phyloP scores from a whole-genome alignment of 2,888 invertebrate genomes.

The Criorhina ranunculi region DNA sequence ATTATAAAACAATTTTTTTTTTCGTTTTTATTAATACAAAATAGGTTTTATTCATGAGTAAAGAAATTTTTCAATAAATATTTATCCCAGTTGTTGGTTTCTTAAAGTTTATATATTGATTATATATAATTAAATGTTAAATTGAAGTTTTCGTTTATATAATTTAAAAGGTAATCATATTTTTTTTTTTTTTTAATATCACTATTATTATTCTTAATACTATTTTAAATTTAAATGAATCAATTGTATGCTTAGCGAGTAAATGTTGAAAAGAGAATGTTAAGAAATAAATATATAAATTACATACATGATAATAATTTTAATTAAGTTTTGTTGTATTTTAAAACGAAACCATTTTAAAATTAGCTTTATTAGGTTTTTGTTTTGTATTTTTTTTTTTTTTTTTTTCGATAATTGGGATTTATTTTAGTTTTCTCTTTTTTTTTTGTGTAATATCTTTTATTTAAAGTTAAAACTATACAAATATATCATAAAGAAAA shows the following conservation, averaged over 20 bases:
- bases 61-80: slow-evolving; percentile 20
- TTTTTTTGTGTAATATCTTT: slow-evolving; percentile 8
- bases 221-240: slow-evolving; percentile 24
- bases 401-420: slow-evolving; percentile 16
- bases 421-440: slow-evolving; percentile 23
- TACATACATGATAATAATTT: background rate
- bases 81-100: slow-evolving; percentile 39
- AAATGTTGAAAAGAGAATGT: slow-evolving; percentile 3
- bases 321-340: slow-evolving; percentile 33
- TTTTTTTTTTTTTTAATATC: background rate
- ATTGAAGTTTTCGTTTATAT: slow-evolving; percentile 9
- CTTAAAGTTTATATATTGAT: slow-evolving; percentile 5
- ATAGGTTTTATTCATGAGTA: slow-evolving; percentile 10
- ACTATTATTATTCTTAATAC: slow-evolving; percentile 3
- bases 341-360: slow-evolving; percentile 25
- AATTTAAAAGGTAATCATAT: slow-evolving; percentile 13
- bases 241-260: slow-evolving; percentile 38
- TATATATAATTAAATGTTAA: slow-evolving; percentile 24
- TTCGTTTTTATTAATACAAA: background rate
- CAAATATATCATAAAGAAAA: slow-evolving; percentile 30
- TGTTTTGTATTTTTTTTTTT: background rate
- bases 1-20: background rate
- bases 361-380: slow-evolving; percentile 16
- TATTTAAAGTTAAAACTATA: slow-evolving; percentile 26
- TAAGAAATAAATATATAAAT: slow-evolving; percentile 15